A percentile compares a stretch with the other conserved stretches of the same genome.
Evolutionary conservation across 2,888 invertebrate genomes (phyloP).

Genomic region (Lysandra coridon): DNA sequence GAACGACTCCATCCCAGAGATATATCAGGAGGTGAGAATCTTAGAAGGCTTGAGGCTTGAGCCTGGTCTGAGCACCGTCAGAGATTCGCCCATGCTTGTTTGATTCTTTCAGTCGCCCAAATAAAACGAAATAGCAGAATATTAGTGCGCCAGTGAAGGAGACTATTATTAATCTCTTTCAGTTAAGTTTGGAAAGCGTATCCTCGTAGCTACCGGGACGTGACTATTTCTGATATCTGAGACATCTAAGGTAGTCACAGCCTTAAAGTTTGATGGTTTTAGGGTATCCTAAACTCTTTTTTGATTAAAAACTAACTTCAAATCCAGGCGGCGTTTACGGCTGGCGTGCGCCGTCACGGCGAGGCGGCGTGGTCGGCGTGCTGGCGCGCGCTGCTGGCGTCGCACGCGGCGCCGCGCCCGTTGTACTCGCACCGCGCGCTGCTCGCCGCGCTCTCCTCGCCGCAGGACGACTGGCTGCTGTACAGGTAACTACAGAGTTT

Average conservation of each 20-base stretch:
- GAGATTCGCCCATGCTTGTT: background rate
- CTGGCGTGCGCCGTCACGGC: constrained; percentile 86
- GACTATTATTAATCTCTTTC: too few species aligned
- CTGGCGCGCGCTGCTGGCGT: constrained; percentile 85
- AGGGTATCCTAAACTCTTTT: background rate
- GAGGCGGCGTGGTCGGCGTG: constrained; percentile 88
- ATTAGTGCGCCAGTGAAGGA: background rate
- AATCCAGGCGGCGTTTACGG: constrained; percentile 71
- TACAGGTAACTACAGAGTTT: constrained; percentile 77
- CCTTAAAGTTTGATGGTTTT: background rate
- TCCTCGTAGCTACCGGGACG: too few species aligned
- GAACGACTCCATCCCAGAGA: constrained; percentile 85
- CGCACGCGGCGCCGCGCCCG: constrained; percentile 86
- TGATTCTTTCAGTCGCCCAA: background rate
- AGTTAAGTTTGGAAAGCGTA: too few species aligned
- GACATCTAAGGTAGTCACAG: background rate
- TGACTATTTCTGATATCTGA: too few species aligned
- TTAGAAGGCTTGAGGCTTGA: background rate
- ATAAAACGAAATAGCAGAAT: background rate
- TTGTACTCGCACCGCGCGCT: constrained; percentile 69
- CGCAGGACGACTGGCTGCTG: constrained; percentile 88
- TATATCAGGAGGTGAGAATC: constrained; percentile 82
- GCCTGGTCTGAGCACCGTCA: too few species aligned
- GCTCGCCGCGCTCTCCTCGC: constrained; percentile 85
- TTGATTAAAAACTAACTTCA: background rate